Evolutionary conservation across 2,797 vertebrate species (phyloP).

Genomic region (Crocodylus rhombifer): DNA sequence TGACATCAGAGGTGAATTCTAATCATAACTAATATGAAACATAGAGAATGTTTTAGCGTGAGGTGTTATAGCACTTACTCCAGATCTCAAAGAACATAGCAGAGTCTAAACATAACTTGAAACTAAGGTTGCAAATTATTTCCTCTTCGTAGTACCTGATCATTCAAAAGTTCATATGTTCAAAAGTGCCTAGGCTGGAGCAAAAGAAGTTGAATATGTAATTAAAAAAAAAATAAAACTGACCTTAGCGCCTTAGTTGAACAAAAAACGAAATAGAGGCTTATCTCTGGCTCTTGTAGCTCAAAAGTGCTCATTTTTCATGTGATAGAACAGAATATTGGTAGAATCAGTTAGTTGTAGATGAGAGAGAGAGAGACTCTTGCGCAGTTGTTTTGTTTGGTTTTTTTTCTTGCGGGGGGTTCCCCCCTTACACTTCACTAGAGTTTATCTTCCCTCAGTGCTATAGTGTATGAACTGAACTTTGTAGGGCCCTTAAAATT

Average conservation of each 20-base stretch:
- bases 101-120: not conserved
- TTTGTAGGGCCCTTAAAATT: not conserved
- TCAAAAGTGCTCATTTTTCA: not conserved
- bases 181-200: too few species aligned
- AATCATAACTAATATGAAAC: not conserved
- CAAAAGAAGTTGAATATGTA: too few species aligned
- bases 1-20: not conserved
- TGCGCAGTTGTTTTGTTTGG: not conserved
- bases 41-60: not conserved
- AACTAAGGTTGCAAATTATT: not conserved
- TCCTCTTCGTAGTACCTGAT: too few species aligned
- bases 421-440: not conserved
- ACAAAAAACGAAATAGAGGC: not conserved
- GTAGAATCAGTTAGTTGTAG: not conserved
- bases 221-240: too few species aligned
- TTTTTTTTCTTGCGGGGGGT: not conserved
- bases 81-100: not conserved
- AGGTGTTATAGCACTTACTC: not conserved
- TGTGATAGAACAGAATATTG: too few species aligned
- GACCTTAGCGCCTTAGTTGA: too few species aligned
- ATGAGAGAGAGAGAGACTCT: not conserved
- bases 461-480: constrained; percentile 2
- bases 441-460: not conserved
- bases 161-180: too few species aligned
- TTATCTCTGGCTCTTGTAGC: not conserved